A percentile compares a stretch with the other conserved stretches of the same genome.
These are phyloP conservation scores for Lydus trimaculatus DNA, from an alignment of 2,888 invertebrate species.

Conservation along the genomic window DNA sequence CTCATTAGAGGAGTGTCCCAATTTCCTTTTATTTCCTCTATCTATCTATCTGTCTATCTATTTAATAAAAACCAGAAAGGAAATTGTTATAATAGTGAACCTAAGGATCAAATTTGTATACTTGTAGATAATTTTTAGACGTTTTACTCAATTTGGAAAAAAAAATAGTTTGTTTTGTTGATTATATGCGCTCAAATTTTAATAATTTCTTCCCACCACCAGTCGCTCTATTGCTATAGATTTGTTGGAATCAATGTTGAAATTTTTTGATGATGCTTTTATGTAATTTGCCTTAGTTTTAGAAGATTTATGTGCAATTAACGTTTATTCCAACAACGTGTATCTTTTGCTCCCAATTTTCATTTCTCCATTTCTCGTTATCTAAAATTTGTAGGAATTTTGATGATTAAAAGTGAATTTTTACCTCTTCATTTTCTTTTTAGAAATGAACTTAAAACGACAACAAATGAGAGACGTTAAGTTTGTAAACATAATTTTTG, in stretches of 20 bases:
- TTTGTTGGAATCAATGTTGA: too few relatives aligned
- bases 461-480: constrained; percentile 24
- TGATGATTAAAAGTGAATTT: not conserved
- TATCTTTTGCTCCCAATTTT: too few relatives aligned
- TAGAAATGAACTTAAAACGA: not conserved
- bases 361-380: not conserved
- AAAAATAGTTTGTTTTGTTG: too few relatives aligned
- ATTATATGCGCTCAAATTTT: too few relatives aligned
- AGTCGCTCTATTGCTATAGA: too few relatives aligned
- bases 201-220: too few relatives aligned
- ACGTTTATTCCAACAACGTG: too few relatives aligned
- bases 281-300: too few relatives aligned
- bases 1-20: not conserved
- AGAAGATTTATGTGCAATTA: too few relatives aligned
- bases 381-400: not conserved
- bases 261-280: too few relatives aligned
- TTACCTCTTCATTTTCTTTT: constrained; percentile 34
- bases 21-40: not conserved
- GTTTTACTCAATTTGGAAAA: constrained; percentile 41
- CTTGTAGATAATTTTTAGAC: constrained; percentile 50
- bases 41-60: not conserved
- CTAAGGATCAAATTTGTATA: constrained; percentile 55
- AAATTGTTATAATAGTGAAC: constrained; percentile 57
- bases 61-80: not conserved
- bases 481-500: constrained; percentile 46